Base-by-base conservation (phyloP, 1,140 invertebrate genomes). In the Palaemon carinicauda region DNA sequence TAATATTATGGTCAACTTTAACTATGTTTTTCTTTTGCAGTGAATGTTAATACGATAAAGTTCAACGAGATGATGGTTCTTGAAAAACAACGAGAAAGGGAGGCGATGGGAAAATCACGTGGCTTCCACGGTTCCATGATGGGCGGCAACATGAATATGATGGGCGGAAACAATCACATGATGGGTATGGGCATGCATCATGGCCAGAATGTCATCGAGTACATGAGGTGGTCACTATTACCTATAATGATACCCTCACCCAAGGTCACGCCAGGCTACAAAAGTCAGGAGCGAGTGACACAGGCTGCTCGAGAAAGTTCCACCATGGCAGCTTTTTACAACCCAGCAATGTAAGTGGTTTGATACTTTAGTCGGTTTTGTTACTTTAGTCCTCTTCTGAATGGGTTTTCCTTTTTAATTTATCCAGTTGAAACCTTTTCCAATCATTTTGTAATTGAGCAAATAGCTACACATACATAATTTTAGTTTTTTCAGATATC, bases 51-150 rank as follows among this genome's bases (percentile, higher is more conserved):
- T 0, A 96, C 96, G 91, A 89, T 91, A 29, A 96, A 96, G 41
- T 98, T 98, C 91, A 95, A 94, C n/a, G 96, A 97, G 89, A 95
- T 97, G 95, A 97, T 97, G 91, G 94, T 96, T 91, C 94, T 97
- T 93, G 97, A 98, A 90, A 95, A 96, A 83, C 93, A 94, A 88
- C 93, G 95, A 89, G 97, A 98, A 92, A 94, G 96, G 79, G 95
- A 97, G 33, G 56, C 29, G 7, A 87, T 89, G 87, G 80, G 80
- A 31, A 69, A 77, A 19, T 29, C 27, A 0, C 54, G 74, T 19
- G 51, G 9, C 50, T 15, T 52, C 7, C 50, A n/a, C 3, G 50
- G 50, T 14, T 17, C 31, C 19, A n/a, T 74, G 50, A 31, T 74
- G 10, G 27, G 27, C 0, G 52, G 69, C 33, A 19, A n/a, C 21